These are phyloP conservation scores for Oasisia sp. DNA, from an alignment of 2,888 invertebrate species.

Conservation along the genomic window DNA sequence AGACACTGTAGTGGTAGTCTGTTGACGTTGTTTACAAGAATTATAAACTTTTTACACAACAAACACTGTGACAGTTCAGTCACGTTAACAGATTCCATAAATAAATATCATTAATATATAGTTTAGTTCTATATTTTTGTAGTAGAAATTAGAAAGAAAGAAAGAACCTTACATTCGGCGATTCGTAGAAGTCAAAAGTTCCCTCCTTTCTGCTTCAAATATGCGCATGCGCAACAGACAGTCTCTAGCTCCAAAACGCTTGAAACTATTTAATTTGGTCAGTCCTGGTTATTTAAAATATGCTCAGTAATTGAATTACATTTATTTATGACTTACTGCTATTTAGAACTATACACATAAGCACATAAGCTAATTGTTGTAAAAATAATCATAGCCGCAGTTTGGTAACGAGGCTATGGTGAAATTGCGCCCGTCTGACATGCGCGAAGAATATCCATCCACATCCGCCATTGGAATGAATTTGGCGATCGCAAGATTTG, in stretches of 20 bases:
- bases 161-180: background rate
- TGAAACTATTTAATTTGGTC: background rate
- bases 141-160: background rate
- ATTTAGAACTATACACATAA: background rate
- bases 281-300: background rate
- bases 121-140: background rate
- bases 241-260: background rate
- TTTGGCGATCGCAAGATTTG: background rate
- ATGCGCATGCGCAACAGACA: background rate
- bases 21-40: too few relatives aligned
- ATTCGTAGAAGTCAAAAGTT: background rate
- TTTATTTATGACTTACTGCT: background rate
- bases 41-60: too few relatives aligned
- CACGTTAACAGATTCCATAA: too few relatives aligned
- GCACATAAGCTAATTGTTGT: background rate
- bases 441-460: background rate
- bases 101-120: too few relatives aligned
- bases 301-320: background rate
- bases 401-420: background rate
- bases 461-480: conserved; percentile 3
- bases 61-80: too few relatives aligned
- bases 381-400: background rate
- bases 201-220: background rate
- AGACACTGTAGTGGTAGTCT: too few relatives aligned
- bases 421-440: background rate